Evolutionary conservation across 2,113 vertebrate genomes (phyloP), one percentile per base, ranked within the genome.

Genomic region (Xenopus borealis): DNA sequence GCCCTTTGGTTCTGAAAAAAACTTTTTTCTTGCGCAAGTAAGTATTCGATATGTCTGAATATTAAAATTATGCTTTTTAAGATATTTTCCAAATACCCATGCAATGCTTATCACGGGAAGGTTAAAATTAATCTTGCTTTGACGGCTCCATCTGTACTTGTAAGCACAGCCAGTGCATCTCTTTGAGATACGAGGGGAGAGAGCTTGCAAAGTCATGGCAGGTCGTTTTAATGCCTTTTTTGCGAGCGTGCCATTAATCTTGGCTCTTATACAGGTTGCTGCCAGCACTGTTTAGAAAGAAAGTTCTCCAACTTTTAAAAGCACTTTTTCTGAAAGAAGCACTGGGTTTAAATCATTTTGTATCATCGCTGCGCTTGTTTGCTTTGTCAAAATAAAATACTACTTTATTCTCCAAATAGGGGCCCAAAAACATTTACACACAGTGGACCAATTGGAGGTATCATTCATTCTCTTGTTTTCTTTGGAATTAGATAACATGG

Each of bases 131-230:
- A 77, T 77, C 74, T 70, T 47, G 27, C 50, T 18, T 44, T 64
- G 74, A 77, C 66, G 74, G 73, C 47, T 77, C 74, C 74, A 77
- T 77, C 74, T 77, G 74, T 77, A 70, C 74, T 77, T 70, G 73
- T 75, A 77, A 64, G 67, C 68, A 64, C 66, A 77, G 66, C 66
- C 20, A 70, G 66, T 77, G 74, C 59, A 77, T 77, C 74, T 77
- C 67, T 70, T 69, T 77, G 74, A 77, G 74, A 77, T 77, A 77
- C 59, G 74, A 70, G 67, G 67, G 55, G 74, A 75, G 64, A 75
- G 61, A 77, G 66, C 58, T n/a, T n/a, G 66, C 45, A 64, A 70
- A 70, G 74, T 63, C 66, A 57, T 64, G 66, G 66, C 74, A 77
- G 74, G 61, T 61, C 74, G 59, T 64, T 77, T 77, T 77, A 77